Evolutionary conservation across 2,797 vertebrate genomes (phyloP).

Genomic region (Pipistrellus pipistrellus): DNA sequence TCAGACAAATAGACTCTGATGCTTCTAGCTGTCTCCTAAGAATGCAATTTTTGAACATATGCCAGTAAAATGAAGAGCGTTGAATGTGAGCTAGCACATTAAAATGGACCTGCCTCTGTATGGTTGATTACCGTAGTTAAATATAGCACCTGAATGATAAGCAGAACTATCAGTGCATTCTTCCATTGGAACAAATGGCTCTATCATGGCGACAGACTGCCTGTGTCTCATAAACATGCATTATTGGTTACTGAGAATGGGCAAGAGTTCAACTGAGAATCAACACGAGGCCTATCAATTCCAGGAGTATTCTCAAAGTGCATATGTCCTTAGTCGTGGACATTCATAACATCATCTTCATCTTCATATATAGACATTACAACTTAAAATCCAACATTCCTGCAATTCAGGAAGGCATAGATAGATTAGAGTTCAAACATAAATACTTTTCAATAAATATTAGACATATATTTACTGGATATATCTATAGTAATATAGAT

Average conservation of each 20-base stretch:
- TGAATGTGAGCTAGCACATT: conserved; percentile 45
- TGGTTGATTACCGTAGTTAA: conserved; percentile 60
- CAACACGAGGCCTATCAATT: not conserved
- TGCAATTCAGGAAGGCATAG: not conserved
- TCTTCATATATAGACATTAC: not conserved
- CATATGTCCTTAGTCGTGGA: not conserved
- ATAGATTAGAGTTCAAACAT: not conserved
- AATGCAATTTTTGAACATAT: conserved; percentile 48
- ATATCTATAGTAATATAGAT: not conserved
- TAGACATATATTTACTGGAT: not conserved
- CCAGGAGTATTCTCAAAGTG: not conserved
- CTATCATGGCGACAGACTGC: not conserved
- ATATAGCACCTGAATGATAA: conserved; percentile 18
- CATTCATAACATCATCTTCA: not conserved
- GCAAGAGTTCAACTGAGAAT: conserved; percentile 1
- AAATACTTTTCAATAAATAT: conserved; percentile 18
- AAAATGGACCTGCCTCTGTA: conserved; percentile 35
- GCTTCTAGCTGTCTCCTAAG: conserved; percentile 43
- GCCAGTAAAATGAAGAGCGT: conserved; percentile 40
- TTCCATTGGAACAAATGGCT: not conserved
- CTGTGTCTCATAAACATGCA: not conserved
- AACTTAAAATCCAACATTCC: conserved; percentile 22
- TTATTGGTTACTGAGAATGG: not conserved
- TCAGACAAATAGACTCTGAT: conserved; percentile 57
- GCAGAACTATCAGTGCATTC: not conserved